Conservation (phyloP, 2,113 vertebrate genomes). For the Triplophysa dalaica region DNA sequence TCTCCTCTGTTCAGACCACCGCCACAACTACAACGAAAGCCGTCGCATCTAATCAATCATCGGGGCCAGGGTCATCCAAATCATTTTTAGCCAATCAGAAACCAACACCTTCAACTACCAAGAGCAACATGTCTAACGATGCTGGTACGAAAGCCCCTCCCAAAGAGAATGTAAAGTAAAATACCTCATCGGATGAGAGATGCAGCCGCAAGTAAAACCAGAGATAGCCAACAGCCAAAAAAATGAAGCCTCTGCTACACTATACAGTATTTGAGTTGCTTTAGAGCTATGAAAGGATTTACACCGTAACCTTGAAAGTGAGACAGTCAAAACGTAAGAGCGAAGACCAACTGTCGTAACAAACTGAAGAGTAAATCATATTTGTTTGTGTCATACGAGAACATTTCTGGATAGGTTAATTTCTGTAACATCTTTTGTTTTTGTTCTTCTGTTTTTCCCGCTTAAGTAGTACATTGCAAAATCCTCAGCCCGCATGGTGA, state of each 20-base stretch:
- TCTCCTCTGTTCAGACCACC: slow-evolving; percentile 24
- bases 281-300: slow-evolving; percentile 30
- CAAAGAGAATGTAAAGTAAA: slow-evolving; percentile 66
- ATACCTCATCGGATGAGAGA: slow-evolving; percentile 51
- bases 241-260: slow-evolving; percentile 55
- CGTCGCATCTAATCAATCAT: slow-evolving; percentile 22
- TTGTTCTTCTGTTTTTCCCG: slow-evolving; percentile 2
- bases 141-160: slow-evolving; percentile 40
- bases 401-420: slow-evolving; percentile 23
- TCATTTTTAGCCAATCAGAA: slow-evolving; percentile 32
- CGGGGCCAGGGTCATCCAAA: slow-evolving; percentile 10
- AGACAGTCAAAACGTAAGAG: slow-evolving; percentile 45
- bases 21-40: slow-evolving; percentile 45
- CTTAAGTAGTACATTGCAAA: slow-evolving; percentile 54
- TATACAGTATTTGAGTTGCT: slow-evolving; percentile 23
- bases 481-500: slow-evolving; percentile 27
- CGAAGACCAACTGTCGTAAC: slow-evolving; percentile 39
- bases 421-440: neutral
- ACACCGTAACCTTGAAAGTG: slow-evolving; percentile 23
- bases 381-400: slow-evolving; percentile 27
- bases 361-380: slow-evolving; percentile 32
- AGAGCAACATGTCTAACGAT: neutral
- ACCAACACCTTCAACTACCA: neutral
- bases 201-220: slow-evolving; percentile 59
- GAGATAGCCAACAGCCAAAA: slow-evolving; percentile 55